Evolutionary conservation across 2,888 invertebrate genomes (phyloP).

Genomic region (Phymatocera aterrima): DNA sequence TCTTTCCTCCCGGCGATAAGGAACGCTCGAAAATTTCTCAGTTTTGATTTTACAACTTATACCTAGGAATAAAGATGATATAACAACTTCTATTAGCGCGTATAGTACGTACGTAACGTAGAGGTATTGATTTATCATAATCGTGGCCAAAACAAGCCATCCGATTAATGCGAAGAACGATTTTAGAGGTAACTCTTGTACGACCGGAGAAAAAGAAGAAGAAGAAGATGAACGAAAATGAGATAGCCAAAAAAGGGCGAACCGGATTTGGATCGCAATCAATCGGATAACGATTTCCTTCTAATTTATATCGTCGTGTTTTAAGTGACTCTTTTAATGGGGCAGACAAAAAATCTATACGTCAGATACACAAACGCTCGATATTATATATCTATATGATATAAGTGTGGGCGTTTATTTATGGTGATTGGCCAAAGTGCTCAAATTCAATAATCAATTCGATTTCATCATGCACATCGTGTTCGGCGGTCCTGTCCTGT

Average conservation of each 20-base stretch:
- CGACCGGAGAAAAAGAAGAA: conserved; percentile 51
- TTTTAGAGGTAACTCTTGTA: conserved; percentile 54
- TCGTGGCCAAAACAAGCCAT: conserved; percentile 45
- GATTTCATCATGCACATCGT: conserved; percentile 51
- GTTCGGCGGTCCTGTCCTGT: conserved; percentile 1
- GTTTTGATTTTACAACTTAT: background rate
- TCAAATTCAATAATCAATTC: conserved; percentile 56
- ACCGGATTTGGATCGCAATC: conserved; percentile 50
- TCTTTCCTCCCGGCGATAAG: too few species aligned
- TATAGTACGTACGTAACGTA: background rate
- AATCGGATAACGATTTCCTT: conserved; percentile 52
- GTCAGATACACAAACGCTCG: conserved; percentile 3
- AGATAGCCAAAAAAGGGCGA: conserved; percentile 44
- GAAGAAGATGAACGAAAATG: conserved; percentile 26
- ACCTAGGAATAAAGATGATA: background rate
- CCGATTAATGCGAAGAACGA: conserved; percentile 52
- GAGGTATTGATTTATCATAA: conserved; percentile 29
- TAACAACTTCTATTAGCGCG: background rate
- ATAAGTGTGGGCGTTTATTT: conserved; percentile 62
- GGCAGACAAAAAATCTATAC: conserved; percentile 54
- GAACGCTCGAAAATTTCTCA: too few species aligned
- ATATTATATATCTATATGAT: conserved; percentile 35
- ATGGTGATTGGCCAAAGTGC: conserved; percentile 55
- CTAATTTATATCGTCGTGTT: conserved; percentile 63
- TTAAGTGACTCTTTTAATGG: conserved; percentile 61